Evolutionary conservation across 1,140 invertebrate genomes (phyloP).

Genomic region (Tribolium madens): DNA sequence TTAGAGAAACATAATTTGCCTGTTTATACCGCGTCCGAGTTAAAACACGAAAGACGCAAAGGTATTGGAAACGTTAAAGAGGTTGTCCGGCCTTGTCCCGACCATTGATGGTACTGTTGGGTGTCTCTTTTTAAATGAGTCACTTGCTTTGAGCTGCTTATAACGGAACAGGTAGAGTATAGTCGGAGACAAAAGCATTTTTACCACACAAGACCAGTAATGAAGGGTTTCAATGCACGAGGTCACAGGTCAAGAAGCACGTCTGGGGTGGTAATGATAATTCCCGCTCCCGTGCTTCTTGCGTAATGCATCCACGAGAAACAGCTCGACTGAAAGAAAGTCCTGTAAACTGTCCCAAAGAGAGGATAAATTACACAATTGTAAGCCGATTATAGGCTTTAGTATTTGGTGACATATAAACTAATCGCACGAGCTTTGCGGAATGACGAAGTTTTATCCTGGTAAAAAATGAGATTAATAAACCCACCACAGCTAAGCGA

Average conservation of each 20-base stretch:
- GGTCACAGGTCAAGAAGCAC: too few species aligned
- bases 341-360: background rate
- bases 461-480: background rate
- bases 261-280: too few species aligned
- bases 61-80: slow-evolving; percentile 39
- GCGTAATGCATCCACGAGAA: too few species aligned
- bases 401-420: background rate
- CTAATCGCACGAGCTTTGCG: too few species aligned
- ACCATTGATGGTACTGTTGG: slow-evolving; percentile 8
- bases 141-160: slow-evolving; percentile 14
- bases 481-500: background rate
- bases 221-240: too few species aligned
- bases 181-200: slow-evolving; percentile 18
- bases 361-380: background rate
- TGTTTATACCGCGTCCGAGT: slow-evolving; percentile 14
- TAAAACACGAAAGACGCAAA: slow-evolving; percentile 24
- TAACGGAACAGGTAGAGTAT: slow-evolving; percentile 35
- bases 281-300: too few species aligned
- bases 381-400: background rate
- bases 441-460: background rate
- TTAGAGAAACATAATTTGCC: slow-evolving; percentile 9
- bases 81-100: slow-evolving; percentile 43
- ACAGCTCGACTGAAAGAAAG: too few species aligned
- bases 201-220: too few species aligned
- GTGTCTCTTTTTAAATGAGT: slow-evolving; percentile 29